phyloP scores from a whole-genome alignment of 2,888 invertebrate species.

The Baronia brevicornis region DNA sequence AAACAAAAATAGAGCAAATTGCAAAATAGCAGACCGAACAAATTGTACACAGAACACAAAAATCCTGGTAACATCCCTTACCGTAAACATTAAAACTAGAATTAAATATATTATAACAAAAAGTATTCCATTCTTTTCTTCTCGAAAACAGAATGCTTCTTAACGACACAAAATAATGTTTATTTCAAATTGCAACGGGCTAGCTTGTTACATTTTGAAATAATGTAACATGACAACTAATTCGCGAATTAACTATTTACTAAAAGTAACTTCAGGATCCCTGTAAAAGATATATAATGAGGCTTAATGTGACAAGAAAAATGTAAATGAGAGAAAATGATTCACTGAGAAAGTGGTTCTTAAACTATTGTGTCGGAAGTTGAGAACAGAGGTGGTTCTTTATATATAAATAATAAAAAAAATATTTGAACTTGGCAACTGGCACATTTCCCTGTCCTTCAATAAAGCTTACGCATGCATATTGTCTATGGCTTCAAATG shows the following conservation, averaged over 20 bases:
- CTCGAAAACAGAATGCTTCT: slow-evolving; percentile 8
- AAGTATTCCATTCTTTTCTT: slow-evolving; percentile 10
- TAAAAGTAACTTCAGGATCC: slow-evolving; percentile 20
- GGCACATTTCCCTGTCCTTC: slow-evolving; percentile 67
- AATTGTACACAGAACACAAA: slow-evolving; percentile 33
- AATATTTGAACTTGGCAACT: slow-evolving; percentile 31
- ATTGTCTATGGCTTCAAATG: slow-evolving; percentile 31
- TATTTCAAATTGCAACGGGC: slow-evolving; percentile 7
- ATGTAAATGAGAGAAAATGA: slow-evolving; percentile 23
- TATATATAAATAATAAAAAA: slow-evolving; percentile 21
- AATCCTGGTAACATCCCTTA: slow-evolving; percentile 56
- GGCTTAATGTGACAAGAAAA: slow-evolving; percentile 7
- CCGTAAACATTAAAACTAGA: slow-evolving; percentile 22
- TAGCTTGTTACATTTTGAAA: slow-evolving; percentile 9
- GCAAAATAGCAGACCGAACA: slow-evolving; percentile 27
- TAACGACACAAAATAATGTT: slow-evolving; percentile 6
- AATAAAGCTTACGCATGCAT: slow-evolving; percentile 63
- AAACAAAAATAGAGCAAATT: slow-evolving; percentile 26
- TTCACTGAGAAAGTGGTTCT: slow-evolving; percentile 22
- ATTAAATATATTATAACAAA: slow-evolving; percentile 4
- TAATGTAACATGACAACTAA: slow-evolving; percentile 16
- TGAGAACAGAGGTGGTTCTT: slow-evolving; percentile 25
- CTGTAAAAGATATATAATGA: slow-evolving; percentile 24
- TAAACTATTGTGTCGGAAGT: slow-evolving; percentile 31
- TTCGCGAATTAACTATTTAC: slow-evolving; percentile 15